phyloP scores from a whole-genome alignment of 2,888 invertebrate species.

The Drosophila maculinotata region DNA sequence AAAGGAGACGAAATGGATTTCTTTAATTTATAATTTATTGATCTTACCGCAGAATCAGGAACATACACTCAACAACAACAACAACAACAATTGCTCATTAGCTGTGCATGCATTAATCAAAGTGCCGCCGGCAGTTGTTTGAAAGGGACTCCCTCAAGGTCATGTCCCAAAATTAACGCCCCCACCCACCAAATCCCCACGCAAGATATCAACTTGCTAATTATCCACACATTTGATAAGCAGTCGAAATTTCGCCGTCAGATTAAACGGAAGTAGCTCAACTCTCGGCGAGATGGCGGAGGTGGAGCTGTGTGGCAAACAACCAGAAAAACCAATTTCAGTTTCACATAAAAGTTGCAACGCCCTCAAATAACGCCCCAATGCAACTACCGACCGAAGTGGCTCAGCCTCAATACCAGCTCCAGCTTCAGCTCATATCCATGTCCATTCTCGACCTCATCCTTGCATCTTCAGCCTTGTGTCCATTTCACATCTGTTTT shows the following conservation, averaged over 20 bases:
- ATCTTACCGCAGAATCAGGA: constrained; percentile 69
- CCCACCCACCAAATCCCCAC: constrained; percentile 18
- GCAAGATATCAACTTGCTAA: constrained; percentile 59
- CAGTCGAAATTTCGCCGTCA: constrained; percentile 19
- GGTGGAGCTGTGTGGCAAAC: not conserved
- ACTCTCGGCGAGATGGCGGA: not conserved
- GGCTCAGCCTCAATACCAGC: constrained; percentile 21
- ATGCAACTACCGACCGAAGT: constrained; percentile 66
- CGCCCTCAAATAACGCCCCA: constrained; percentile 71
- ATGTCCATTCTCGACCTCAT: constrained; percentile 7
- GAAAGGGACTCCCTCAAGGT: constrained; percentile 50
- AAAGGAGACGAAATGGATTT: constrained; percentile 70
- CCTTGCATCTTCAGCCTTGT: constrained; percentile 15
- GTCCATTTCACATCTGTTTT: constrained; percentile 52
- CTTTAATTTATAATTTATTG: constrained; percentile 81
- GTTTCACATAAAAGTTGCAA: constrained; percentile 73
- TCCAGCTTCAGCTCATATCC: not conserved
- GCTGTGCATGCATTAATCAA: constrained; percentile 73
- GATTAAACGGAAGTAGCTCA: constrained; percentile 51
- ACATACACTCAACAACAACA: not conserved
- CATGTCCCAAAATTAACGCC: constrained; percentile 41
- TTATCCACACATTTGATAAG: constrained; percentile 71
- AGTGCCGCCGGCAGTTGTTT: constrained; percentile 34
- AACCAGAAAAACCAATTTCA: constrained; percentile 69
- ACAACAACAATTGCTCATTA: constrained; percentile 77